phyloP scores from a whole-genome alignment of 2,797 vertebrate species.

The Pangasius sanitwongsei region DNA sequence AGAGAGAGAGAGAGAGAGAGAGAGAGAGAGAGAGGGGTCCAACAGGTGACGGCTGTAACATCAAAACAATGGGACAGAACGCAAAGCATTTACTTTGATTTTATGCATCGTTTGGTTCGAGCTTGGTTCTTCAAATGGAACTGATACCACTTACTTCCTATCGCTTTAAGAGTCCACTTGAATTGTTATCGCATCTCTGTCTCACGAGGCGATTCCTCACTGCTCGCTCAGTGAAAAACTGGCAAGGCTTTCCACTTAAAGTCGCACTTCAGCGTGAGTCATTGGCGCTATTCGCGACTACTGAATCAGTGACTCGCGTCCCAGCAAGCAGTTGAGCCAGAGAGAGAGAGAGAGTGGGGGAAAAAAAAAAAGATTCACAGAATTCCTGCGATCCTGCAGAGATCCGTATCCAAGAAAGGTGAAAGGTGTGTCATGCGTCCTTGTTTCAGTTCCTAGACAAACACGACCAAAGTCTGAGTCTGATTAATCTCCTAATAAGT shows the following conservation, averaged over 20 bases:
- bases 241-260: background rate
- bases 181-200: no score
- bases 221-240: background rate
- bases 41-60: background rate
- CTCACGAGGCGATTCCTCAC: background rate
- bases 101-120: background rate
- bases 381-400: background rate
- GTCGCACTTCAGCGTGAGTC: conserved; percentile 12
- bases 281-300: background rate
- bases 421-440: background rate
- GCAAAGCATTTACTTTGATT: background rate
- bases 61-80: background rate
- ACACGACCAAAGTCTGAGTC: background rate
- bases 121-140: background rate
- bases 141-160: no score
- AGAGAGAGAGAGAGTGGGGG: fast-evolving
- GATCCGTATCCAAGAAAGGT: background rate
- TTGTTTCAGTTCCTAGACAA: background rate
- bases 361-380: background rate
- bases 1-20: background rate
- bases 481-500: background rate
- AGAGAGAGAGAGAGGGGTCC: background rate
- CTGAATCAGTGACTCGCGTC: background rate
- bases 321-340: background rate
- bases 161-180: no score